Evolutionary conservation across 2,113 vertebrate species (phyloP), one percentile per base, ranked within the genome.

Genomic region (Nothoprocta perdicaria): DNA sequence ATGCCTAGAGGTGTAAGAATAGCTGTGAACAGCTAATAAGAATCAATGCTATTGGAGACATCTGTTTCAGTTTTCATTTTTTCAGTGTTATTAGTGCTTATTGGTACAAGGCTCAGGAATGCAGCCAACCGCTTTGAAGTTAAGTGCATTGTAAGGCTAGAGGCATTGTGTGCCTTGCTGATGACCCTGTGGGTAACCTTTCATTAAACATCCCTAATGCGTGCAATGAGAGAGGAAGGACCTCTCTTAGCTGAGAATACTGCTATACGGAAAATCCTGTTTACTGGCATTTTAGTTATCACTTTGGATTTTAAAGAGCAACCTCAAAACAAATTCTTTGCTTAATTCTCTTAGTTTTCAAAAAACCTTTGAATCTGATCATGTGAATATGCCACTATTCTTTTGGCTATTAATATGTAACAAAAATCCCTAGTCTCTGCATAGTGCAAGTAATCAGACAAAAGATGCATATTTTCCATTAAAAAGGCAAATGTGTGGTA

Each of bases 1-100:
- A 86, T 61, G 97, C 97, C 97, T 94, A 95, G 96, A 97, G 97
- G 97, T 97, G 96, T 95, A 97, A 96, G 96, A 96, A 96, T 96
- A 98, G 97, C 97, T 97, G 95, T 80, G 96, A 97, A 97, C 88
- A 94, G 94, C 96, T 98, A 98, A 98, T 98, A 97, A 97, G 95
- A 93, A 93, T 95, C 97, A 95, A 95, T 95, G 95, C 97, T 95
- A 98, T 98, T 98, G 97, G 97, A 98, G 96, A 97, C 98, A 98
- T 98, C 98, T 98, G 98, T 97, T 98, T 98, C 97, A 95, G 94
- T 97, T 98, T 98, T 98, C 97, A 97, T 98, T 98, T 98, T 98
- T 97, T 98, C 97, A 96, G 97, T 96, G 97, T 98, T 98, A 98
- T 98, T 98, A 97, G 97, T 97, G 97, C 97, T 98, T 98, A 98